A percentile compares a stretch with the other conserved stretches of the same genome.
phyloP scores from a whole-genome alignment of 92 coral and sea anemone species.

The Porites evermanni region DNA sequence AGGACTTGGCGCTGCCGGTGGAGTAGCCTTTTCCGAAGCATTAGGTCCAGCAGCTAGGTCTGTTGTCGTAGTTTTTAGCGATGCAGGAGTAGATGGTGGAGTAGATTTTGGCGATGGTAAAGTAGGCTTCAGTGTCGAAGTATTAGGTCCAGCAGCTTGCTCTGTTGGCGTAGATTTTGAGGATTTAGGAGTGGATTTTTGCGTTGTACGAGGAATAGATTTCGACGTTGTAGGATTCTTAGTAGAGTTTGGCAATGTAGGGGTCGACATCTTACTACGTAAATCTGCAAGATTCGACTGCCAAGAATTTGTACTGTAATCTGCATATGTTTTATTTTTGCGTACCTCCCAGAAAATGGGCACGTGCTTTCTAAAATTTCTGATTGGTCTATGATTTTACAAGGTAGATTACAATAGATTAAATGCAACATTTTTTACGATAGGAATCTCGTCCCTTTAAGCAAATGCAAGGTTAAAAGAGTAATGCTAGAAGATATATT shows the following conservation, averaged over 20 bases:
- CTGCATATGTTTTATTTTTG: slow-evolving; percentile 9
- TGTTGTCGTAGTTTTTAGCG: not conserved
- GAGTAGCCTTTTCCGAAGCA: slow-evolving; percentile 17
- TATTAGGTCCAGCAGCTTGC: not conserved
- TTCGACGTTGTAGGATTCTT: slow-evolving; percentile 12
- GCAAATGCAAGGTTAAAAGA: too few species aligned
- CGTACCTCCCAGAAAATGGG: slow-evolving; percentile 39
- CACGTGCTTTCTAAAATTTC: slow-evolving; percentile 3
- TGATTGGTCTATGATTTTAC: slow-evolving; percentile 15
- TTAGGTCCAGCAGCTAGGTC: not conserved
- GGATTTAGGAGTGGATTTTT: not conserved
- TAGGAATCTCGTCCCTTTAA: too few species aligned
- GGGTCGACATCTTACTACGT: slow-evolving; percentile 4
- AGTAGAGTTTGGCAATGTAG: slow-evolving; percentile 1
- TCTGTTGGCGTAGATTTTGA: not conserved
- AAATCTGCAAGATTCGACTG: not conserved
- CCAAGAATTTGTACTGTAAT: slow-evolving; percentile 6
- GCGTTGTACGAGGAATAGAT: not conserved
- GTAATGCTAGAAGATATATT: too few species aligned
- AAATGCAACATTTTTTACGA: too few species aligned
- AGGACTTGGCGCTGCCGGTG: not conserved
- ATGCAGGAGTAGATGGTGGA: not conserved
- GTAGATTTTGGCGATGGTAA: not conserved
- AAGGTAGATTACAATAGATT: too few species aligned
- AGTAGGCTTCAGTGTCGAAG: slow-evolving; percentile 10